phyloP scores from a whole-genome alignment of 2,113 vertebrate genomes.

The Hypocryptadius cinnamomeus region DNA sequence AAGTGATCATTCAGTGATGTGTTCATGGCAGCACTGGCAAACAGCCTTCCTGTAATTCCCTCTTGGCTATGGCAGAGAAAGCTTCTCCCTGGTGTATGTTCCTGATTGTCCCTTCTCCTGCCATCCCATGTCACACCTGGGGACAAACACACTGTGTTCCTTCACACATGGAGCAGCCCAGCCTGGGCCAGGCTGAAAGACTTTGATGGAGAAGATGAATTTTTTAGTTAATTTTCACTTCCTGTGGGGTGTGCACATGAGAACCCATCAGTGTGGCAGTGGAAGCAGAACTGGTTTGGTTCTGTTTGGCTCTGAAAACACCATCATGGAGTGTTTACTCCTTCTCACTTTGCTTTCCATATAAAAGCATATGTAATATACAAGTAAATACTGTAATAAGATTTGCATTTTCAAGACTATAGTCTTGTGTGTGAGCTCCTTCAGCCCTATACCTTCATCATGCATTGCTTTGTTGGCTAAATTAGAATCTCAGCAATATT shows the following conservation, averaged over 20 bases:
- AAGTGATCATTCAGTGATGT: background rate
- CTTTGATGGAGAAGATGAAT: background rate
- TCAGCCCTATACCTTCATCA: background rate
- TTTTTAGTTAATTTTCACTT: background rate
- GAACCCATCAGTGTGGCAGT: background rate
- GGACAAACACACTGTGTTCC: background rate
- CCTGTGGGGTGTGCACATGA: background rate
- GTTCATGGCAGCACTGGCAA: background rate
- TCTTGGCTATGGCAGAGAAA: background rate
- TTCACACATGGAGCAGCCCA: background rate
- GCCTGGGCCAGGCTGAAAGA: background rate
- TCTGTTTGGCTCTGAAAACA: background rate
- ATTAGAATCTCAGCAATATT: background rate
- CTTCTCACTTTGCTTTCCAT: background rate
- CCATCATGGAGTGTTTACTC: background rate
- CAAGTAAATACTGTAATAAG: background rate
- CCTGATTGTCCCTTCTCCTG: background rate
- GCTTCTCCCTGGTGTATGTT: background rate
- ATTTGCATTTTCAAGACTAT: background rate
- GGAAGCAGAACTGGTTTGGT: background rate
- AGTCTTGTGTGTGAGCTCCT: background rate
- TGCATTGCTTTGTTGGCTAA: background rate
- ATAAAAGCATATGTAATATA: background rate
- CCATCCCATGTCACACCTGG: rapidly evolving
- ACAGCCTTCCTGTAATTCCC: background rate